Percentiles rank a stretch among this genome's conserved stretches.
These are phyloP conservation scores for Mus spretus DNA, from an alignment of 2,797 vertebrate genomes.

Conservation along the genomic window DNA sequence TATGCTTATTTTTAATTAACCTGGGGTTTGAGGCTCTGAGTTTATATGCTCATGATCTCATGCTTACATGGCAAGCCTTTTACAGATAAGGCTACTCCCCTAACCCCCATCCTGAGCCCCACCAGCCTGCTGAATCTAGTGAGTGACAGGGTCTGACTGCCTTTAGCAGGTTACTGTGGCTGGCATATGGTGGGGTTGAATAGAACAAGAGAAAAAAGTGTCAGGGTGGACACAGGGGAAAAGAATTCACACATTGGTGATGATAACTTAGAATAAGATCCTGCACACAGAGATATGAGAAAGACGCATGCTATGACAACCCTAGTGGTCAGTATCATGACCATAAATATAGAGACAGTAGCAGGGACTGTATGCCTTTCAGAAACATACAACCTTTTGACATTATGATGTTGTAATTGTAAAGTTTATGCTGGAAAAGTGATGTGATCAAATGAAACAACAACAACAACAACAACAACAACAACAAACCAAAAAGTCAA, in stretches of 20 bases:
- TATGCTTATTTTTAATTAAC: not conserved
- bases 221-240: not conserved
- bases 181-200: not conserved
- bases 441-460: not conserved
- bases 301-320: not conserved
- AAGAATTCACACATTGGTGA: not conserved
- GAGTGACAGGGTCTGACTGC: not conserved
- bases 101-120: not conserved
- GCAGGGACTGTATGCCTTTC: fast-evolving
- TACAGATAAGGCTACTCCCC: not conserved
- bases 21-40: not conserved
- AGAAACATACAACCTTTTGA: not conserved
- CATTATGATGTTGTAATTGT: not conserved
- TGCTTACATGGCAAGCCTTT: not conserved
- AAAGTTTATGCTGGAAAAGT: not conserved
- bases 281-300: not conserved
- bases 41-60: not conserved
- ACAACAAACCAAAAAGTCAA: not conserved
- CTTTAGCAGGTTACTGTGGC: not conserved
- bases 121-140: not conserved
- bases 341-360: not conserved
- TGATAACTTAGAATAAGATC: not conserved
- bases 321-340: too few relatives aligned
- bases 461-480: too few relatives aligned
- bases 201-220: not conserved